phyloP scores from a whole-genome alignment of 2,888 invertebrate species.

The Mamestra brassicae region DNA sequence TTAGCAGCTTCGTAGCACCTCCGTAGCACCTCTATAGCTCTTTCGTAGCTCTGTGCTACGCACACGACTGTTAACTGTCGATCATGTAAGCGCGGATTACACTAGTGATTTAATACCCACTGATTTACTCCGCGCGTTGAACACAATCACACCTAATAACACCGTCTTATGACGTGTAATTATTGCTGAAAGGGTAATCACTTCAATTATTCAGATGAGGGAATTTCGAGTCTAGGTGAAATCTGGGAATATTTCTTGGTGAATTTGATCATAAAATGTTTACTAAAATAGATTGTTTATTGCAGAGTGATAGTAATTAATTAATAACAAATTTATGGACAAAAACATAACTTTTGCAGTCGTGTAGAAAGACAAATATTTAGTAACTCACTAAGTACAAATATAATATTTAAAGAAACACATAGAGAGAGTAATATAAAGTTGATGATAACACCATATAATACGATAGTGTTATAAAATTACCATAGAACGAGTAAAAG shows the following conservation, averaged over 20 bases:
- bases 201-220: conserved; percentile 64
- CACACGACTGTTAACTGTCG: conserved; percentile 77
- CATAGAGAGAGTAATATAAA: conserved; percentile 8
- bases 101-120: conserved; percentile 85
- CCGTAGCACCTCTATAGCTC: conserved; percentile 34
- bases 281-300: neutral
- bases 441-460: conserved; percentile 20
- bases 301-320: neutral
- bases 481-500: conserved; percentile 63
- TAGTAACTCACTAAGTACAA: neutral
- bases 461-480: conserved; percentile 65
- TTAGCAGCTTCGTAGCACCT: neutral
- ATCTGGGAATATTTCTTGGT: conserved; percentile 17
- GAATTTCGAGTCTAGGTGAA: conserved; percentile 20
- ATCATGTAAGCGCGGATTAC: conserved; percentile 81
- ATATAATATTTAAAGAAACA: neutral
- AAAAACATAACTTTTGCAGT: no score
- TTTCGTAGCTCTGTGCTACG: conserved; percentile 65
- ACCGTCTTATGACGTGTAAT: conserved; percentile 73
- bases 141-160: conserved; percentile 80
- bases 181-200: conserved; percentile 73
- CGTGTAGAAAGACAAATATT: no score
- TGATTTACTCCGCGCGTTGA: conserved; percentile 81
- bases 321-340: neutral
- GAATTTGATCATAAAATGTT: neutral